phyloP scores from a whole-genome alignment of 2,888 invertebrate species.

The Agriopis leucophaearia region DNA sequence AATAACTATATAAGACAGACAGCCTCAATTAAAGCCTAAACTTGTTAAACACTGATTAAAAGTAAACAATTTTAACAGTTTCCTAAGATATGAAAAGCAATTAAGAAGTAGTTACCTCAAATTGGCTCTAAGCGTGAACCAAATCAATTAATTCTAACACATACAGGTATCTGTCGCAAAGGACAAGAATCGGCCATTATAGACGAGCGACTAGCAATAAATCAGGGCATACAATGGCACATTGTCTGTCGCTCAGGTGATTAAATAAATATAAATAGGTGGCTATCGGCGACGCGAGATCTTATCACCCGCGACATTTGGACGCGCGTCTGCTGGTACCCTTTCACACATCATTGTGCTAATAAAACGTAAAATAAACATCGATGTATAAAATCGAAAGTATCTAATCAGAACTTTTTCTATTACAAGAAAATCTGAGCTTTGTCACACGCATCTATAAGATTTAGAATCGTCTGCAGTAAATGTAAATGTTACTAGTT shows the following conservation, averaged over 20 bases:
- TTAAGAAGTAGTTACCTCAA: slow-evolving; percentile 10
- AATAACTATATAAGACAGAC: neutral
- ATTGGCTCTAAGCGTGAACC: slow-evolving; percentile 25
- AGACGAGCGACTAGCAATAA: slow-evolving; percentile 69
- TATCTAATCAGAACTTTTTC: slow-evolving; percentile 32
- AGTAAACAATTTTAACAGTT: slow-evolving; percentile 3
- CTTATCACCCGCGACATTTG: slow-evolving; percentile 79
- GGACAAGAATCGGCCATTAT: slow-evolving; percentile 58
- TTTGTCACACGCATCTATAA: slow-evolving; percentile 56
- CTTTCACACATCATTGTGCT: slow-evolving; percentile 60
- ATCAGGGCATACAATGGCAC: slow-evolving; percentile 83
- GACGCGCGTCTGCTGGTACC: slow-evolving; percentile 63
- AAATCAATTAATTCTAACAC: slow-evolving; percentile 38
- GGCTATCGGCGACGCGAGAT: slow-evolving; percentile 79
- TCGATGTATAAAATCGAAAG: slow-evolving; percentile 56
- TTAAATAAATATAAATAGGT: slow-evolving; percentile 85
- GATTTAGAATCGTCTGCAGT: slow-evolving; percentile 51
- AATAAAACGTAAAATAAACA: slow-evolving; percentile 46
- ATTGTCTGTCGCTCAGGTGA: slow-evolving; percentile 84
- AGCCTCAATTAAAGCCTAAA: neutral
- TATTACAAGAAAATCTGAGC: slow-evolving; percentile 50
- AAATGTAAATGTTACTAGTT: slow-evolving; percentile 52
- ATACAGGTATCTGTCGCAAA: slow-evolving; percentile 39
- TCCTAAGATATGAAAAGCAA: neutral
- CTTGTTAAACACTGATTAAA: slow-evolving; percentile 2